Base-by-base conservation (phyloP, 2,888 invertebrate genomes). In the Melitaea athalia region DNA sequence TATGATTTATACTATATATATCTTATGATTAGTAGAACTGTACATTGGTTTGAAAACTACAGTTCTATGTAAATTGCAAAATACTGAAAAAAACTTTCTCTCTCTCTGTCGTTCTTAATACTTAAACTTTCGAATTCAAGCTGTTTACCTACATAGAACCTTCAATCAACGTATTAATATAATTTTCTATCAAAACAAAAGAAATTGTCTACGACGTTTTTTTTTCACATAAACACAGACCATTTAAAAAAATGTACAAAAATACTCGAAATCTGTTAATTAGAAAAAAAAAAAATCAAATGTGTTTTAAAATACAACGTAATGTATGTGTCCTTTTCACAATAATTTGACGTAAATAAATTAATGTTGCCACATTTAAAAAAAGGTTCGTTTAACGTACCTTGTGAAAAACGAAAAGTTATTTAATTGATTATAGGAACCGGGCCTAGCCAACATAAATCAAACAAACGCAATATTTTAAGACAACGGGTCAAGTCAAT, bases 21-120 rank as follows among this genome's bases (percentile, higher is more conserved):
- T 33, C n/a, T 55, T 63, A 59, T n/a, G 63, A 63, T 59, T 63
- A 59, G 67, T 59, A 67, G 43, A 67, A 52, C 50, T 52, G 43
- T 67, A 63, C 59, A 67, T 66, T 38, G 12, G 8, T 45, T 11
- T 24, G 52, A 31, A 24, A 52, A 49, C n/a, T 57, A 62, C 59
- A 15, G 43, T 17, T 59, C 67, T 63, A 57, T 63, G 59, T 67
- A 62, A 31, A 33, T 55, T 17, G 14, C 3, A 31, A 55, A 55
- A 55, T 24, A 12, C 11, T 31, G 6, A 50, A 17, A 50, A 6
- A 45, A 7, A 8, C 15, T 10, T 17, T 50, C 8, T 15, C 10
- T 4, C 12, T 11, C 8, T 15, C 10, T 4, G 5, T 11, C 12
- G 1, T 24, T 52, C 17, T 24, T 52, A 52, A 17, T 31, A 50